Evolutionary conservation across 37 sponge, comb jelly and placozoan genomes (phyloP).

Genomic region (Theonella swinhoei): DNA sequence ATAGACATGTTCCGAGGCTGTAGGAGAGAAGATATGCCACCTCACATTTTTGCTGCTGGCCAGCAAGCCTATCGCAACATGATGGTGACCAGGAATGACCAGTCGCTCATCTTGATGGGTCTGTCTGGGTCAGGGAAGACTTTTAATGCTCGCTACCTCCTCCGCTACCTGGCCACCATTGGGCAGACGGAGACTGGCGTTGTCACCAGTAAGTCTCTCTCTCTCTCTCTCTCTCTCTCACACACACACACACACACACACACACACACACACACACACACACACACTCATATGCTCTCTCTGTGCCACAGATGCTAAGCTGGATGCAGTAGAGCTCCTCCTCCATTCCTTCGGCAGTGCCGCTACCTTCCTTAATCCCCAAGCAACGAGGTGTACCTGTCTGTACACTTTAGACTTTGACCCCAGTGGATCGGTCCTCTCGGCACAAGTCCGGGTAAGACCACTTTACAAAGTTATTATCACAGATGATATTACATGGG

Average conservation of each 20-base stretch:
- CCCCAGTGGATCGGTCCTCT: conserved; percentile 76
- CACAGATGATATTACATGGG: too few relatives aligned
- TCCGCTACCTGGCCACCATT: conserved; percentile 82
- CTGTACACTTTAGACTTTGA: conserved; percentile 95
- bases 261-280: too few relatives aligned
- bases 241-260: neutral
- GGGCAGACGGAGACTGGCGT: conserved; percentile 52
- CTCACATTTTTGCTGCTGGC: conserved; percentile 93
- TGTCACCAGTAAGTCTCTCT: conserved; percentile 62
- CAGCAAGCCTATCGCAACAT: conserved; percentile 94
- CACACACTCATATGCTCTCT: too few relatives aligned
- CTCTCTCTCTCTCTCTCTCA: neutral
- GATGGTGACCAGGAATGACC: conserved; percentile 82
- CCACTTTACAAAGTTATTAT: too few relatives aligned
- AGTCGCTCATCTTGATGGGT: conserved; percentile 93
- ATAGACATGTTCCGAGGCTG: conserved; percentile 92
- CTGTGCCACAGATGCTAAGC: conserved; percentile 66
- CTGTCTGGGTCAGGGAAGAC: conserved; percentile 95
- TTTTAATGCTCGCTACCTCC: conserved; percentile 82
- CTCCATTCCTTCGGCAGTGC: conserved; percentile 94
- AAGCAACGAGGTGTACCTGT: conserved; percentile 88
- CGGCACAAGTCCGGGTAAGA: conserved; percentile 77
- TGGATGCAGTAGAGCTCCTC: conserved; percentile 89
- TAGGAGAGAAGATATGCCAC: conserved; percentile 93
- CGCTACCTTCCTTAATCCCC: conserved; percentile 86